Evolutionary conservation across 2,888 invertebrate genomes (phyloP), one percentile per base, ranked within the genome.

Genomic region (Epistrophe grossulariae): DNA sequence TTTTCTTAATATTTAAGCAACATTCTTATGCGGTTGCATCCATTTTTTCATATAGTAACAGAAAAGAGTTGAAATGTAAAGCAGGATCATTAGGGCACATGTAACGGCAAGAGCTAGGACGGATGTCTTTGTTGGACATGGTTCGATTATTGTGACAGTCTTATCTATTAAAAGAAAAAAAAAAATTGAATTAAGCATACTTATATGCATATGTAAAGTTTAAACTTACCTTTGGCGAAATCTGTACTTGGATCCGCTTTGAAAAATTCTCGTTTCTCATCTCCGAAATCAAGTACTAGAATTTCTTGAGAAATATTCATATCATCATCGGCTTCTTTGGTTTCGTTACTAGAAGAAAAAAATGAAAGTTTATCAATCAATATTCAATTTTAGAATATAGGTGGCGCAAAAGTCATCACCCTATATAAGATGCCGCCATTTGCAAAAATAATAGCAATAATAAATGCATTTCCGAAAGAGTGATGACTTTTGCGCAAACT

Each of bases 251-350:
- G 95, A 90, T 97, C 97, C 88, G 94, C 95, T 91, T 96, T 96
- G 89, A 97, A 94, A 93, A 96, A 97, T 89, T 97, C 97, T 57
- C 95, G 94, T 92, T 97, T 97, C 88, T 98, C 98, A 93, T 98
- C 98, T 68, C 98, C 98, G 90, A 98, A 97, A 94, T 98, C 98
- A 89, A 98, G 94, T 4, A 98, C 98, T 28, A 98, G 94, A 91
- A 98, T 98, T 93, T 98, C 98, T 93, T 98, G 98, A 57, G 98
- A 98, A 87, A 98, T 95, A 89, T 98, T 98, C 97, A 98, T 98
- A 89, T 95, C 95, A 52, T 95, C 95, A 85, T 92, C 92, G 88
- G 91, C 89, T 43, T 94, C 93, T 89, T 95, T 95, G 38, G 94
- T 94, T 87, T 95, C 94, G 90, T 95, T 96, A 90, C 94, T 92